Evolutionary conservation across 2,797 vertebrate genomes (phyloP), one percentile per base, ranked within the genome.

Genomic region (Squalus acanthias): DNA sequence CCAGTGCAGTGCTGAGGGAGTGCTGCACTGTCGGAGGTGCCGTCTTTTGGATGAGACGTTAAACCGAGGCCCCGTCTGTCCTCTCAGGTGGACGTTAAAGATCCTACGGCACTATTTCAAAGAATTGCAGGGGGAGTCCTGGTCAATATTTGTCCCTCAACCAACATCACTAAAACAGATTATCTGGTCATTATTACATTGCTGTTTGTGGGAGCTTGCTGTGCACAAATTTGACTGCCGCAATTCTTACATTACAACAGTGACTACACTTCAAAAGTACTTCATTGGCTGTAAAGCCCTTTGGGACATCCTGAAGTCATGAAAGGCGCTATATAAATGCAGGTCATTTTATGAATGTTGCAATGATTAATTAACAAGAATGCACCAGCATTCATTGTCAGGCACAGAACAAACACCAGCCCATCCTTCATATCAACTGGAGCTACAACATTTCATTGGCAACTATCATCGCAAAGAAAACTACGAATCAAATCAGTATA

Each of bases 371-470:
- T 57, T 26, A 53, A 10, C 85, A 57, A 6, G 50, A 88, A 53
- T 26, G 24, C 24, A 88, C 24, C 7, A 26, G 22, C 22, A 26
- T 88, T 53, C 50, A 53, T 87, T 53, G 46, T 26, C 46, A 87
- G 22, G 7, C 82, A 87, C 22, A 24, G 22, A 17, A 46, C 46
- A 46, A 50, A 2, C 20, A 50, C 85, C 22, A 9, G 46, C 20
- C 24, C 46, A 53, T 9, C 46, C 95, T 89, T 63, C 96, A 0
- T 97, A 97, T 97, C 97, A 97, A 97, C 96, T 98, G 98, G 98
- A 98, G 29, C 1, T 33, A 9, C 33, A 92, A 9, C 33, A n/a
- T 65, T 92, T 39, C 60, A 92, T n/a, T 6, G 89, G 89, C 57
- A 92, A 67, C 29, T n/a, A 92, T 63, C 15, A 17, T 2, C 67